Evolutionary conservation across 2,113 vertebrate genomes (phyloP).

Genomic region (Erinaceus europaeus): DNA sequence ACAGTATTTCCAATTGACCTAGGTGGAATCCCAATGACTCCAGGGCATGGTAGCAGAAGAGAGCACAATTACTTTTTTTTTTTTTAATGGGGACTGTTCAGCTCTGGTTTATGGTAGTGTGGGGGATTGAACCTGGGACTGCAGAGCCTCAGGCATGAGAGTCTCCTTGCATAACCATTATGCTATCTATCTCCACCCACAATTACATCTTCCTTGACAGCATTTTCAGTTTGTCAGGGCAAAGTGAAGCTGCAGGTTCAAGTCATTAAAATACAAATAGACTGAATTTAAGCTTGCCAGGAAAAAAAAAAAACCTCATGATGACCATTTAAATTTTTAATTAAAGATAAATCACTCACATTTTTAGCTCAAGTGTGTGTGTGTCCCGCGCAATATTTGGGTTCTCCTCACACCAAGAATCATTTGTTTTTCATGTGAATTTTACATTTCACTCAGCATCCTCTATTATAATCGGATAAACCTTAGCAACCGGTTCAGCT

Average conservation of each 20-base stretch:
- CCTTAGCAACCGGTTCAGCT: neutral
- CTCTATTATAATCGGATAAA: conserved; percentile 21
- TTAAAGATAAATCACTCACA: neutral
- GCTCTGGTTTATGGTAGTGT: too few relatives aligned
- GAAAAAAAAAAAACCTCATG: neutral
- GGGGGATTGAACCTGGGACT: too few relatives aligned
- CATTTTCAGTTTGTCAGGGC: neutral
- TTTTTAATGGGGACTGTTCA: too few relatives aligned
- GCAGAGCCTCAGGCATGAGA: too few relatives aligned
- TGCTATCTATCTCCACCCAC: too few relatives aligned
- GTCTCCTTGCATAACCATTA: too few relatives aligned
- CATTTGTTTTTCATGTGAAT: neutral
- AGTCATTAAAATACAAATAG: neutral
- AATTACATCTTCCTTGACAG: neutral
- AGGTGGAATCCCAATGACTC: neutral
- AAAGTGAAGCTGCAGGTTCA: neutral
- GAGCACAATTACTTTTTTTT: too few relatives aligned
- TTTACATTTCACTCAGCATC: neutral
- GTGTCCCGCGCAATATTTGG: neutral
- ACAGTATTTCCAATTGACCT: neutral
- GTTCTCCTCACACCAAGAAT: neutral
- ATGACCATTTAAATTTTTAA: neutral
- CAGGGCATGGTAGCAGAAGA: neutral
- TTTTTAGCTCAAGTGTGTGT: neutral
- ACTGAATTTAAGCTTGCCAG: neutral